phyloP scores from a whole-genome alignment of 2,797 vertebrate species.

The Dipus sagitta region DNA sequence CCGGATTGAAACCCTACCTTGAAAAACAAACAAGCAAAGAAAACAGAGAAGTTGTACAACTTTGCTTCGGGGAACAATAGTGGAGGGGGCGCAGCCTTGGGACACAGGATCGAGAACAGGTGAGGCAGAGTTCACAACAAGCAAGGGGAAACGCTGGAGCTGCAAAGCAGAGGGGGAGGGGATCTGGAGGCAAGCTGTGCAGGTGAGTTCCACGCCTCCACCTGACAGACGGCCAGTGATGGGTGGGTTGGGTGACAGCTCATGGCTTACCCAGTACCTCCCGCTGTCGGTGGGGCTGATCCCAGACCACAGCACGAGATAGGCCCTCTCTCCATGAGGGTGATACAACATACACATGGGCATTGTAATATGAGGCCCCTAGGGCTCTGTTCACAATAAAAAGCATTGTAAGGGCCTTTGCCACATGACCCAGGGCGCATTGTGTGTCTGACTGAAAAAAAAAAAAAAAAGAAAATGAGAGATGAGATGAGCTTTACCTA shows the following conservation, averaged over 20 bases:
- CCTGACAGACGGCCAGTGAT: not conserved
- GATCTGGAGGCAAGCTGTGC: not conserved
- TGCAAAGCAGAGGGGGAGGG: not conserved
- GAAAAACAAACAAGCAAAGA: no score
- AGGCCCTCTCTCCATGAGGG: not conserved
- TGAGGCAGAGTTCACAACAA: not conserved
- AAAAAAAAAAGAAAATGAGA: not conserved
- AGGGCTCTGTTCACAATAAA: slow-evolving; percentile 70
- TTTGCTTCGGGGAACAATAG: not conserved
- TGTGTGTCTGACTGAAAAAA: slow-evolving; percentile 63
- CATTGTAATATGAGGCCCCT: slow-evolving; percentile 64
- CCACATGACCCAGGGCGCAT: slow-evolving; percentile 76
- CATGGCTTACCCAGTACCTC: not conserved
- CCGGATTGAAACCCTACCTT: no score
- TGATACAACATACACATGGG: slow-evolving; percentile 52
- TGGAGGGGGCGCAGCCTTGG: not conserved
- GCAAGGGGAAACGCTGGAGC: accelerated
- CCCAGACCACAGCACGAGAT: not conserved
- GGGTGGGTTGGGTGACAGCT: not conserved
- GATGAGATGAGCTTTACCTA: slow-evolving; percentile 64
- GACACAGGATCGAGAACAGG: not conserved
- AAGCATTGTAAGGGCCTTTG: slow-evolving; percentile 67
- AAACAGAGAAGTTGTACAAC: not conserved
- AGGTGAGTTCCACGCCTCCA: not conserved
- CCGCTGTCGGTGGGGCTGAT: not conserved